Conservation (phyloP, 2,797 vertebrate species). For the Sciurus carolinensis region DNA sequence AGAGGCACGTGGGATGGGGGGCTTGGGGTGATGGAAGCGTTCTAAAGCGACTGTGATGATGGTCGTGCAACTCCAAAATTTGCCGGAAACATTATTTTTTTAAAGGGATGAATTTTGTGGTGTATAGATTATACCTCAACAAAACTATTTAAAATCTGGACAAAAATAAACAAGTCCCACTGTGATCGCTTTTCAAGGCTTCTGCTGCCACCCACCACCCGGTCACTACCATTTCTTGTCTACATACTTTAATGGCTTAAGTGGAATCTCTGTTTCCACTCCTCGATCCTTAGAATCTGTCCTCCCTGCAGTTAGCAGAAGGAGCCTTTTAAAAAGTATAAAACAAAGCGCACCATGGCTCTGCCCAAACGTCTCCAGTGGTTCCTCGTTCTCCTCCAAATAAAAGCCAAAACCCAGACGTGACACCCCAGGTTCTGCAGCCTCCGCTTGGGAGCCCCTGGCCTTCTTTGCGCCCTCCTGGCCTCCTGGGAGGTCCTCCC, state of each 20-base stretch:
- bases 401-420: neutral
- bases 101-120: neutral
- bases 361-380: neutral
- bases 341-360: neutral
- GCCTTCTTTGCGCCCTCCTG: neutral
- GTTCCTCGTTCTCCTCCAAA: neutral
- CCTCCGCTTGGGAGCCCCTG: accelerated
- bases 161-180: neutral
- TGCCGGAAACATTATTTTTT: neutral
- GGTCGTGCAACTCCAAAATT: neutral
- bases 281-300: neutral
- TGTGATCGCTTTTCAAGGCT: neutral
- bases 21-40: neutral
- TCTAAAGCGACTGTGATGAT: neutral
- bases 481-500: neutral
- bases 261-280: neutral
- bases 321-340: neutral
- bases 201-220: neutral
- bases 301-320: neutral
- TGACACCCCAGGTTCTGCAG: neutral
- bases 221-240: neutral
- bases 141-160: neutral
- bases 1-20: neutral
- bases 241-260: constrained; percentile 22
- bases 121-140: neutral